Percentiles rank a stretch among this genome's conserved stretches.
Evolutionary conservation across 1,140 invertebrate species (phyloP).

Genomic region (Gyrodactylus salaris): DNA sequence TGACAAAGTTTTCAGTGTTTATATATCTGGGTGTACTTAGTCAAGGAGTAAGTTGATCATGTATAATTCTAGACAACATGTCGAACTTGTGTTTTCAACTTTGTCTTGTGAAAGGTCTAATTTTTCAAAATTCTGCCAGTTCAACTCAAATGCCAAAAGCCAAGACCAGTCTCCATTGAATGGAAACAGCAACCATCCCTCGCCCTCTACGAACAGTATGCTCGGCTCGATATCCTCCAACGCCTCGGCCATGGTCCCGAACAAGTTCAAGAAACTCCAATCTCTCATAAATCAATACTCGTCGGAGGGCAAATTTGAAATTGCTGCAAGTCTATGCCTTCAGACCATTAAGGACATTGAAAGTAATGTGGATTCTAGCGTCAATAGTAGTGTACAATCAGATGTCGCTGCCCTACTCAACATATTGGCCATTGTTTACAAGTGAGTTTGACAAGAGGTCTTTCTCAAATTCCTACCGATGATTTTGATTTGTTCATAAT

Average conservation of each 20-base stretch:
- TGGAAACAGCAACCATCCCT: background rate
- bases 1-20: no score
- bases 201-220: background rate
- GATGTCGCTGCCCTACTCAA: constrained; percentile 92
- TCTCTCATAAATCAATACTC: constrained; percentile 29
- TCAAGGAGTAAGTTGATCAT: no score
- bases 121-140: no score
- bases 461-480: no score
- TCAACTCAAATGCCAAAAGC: no score
- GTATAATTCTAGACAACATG: no score
- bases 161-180: no score
- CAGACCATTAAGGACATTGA: constrained; percentile 81
- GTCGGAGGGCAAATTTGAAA: constrained; percentile 36
- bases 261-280: constrained; percentile 58
- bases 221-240: background rate
- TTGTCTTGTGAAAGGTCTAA: no score
- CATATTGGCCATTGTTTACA: constrained; percentile 63
- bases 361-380: constrained; percentile 60
- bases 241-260: constrained; percentile 69
- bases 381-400: constrained; percentile 26
- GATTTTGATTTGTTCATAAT: no score
- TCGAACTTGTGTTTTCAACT: no score
- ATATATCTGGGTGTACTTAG: no score
- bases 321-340: constrained; percentile 76
- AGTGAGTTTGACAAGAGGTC: no score